Evolutionary conservation across 2,113 vertebrate species (phyloP).

Genomic region (Equus przewalskii): DNA sequence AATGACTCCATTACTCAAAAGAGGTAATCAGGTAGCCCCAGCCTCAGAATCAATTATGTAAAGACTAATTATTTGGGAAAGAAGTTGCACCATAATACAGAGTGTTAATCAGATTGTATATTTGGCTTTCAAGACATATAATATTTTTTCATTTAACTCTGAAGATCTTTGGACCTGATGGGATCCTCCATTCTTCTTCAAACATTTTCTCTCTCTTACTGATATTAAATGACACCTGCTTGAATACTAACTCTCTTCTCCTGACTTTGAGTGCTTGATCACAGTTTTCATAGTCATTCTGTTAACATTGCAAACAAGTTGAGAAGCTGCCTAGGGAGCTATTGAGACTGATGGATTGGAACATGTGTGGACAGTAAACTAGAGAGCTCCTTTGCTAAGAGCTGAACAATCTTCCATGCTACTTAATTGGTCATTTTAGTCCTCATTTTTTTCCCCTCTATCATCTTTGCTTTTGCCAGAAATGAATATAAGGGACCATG

Average conservation of each 20-base stretch:
- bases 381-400: neutral
- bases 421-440: neutral
- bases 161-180: neutral
- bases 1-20: neutral
- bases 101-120: neutral
- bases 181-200: neutral
- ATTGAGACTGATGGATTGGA: neutral
- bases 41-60: neutral
- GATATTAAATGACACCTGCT: neutral
- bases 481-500: neutral
- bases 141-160: neutral
- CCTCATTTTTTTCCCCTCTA: rapidly evolving
- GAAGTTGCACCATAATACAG: neutral
- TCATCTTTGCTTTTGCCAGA: neutral
- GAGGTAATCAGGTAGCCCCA: neutral
- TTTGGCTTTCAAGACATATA: neutral
- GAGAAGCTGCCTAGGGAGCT: neutral
- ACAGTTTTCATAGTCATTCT: neutral
- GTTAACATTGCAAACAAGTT: neutral
- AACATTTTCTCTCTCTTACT: neutral
- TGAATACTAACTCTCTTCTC: neutral
- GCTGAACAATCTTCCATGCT: neutral
- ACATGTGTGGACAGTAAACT: neutral
- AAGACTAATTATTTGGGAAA: neutral
- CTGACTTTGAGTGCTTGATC: neutral